Percentiles rank a stretch among this genome's conserved stretches.
phyloP scores from a whole-genome alignment of 2,888 invertebrate species.

The Apamea anceps region DNA sequence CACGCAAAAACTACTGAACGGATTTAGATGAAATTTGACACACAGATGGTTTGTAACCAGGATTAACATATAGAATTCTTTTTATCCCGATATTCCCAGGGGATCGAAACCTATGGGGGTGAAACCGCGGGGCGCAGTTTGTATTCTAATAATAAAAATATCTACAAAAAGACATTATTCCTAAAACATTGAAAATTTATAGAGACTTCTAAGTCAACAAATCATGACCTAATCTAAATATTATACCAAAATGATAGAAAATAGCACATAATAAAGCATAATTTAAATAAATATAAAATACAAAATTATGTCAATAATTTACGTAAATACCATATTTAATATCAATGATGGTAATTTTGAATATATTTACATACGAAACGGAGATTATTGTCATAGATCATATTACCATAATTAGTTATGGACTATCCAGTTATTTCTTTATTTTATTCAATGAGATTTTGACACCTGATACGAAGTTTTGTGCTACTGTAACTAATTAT shows the following conservation, averaged over 20 bases:
- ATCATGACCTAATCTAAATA: constrained; percentile 9
- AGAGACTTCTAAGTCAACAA: neutral
- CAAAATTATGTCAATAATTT: constrained; percentile 32
- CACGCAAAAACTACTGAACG: no score
- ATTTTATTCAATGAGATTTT: constrained; percentile 17
- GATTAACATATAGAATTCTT: no score
- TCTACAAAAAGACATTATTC: no score
- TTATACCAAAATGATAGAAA: constrained; percentile 13
- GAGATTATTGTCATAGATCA: constrained; percentile 39
- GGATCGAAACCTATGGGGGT: no score
- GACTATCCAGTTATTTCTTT: neutral
- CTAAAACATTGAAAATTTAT: no score
- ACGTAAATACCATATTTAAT: constrained; percentile 33
- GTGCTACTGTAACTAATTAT: no score
- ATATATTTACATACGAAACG: constrained; percentile 44
- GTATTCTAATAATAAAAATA: no score
- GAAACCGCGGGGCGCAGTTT: no score
- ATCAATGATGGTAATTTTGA: constrained; percentile 29
- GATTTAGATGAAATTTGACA: no score
- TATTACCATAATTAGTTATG: constrained; percentile 42
- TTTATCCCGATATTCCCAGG: no score
- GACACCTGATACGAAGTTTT: constrained; percentile 28
- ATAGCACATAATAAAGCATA: constrained; percentile 22
- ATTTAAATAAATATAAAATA: constrained; percentile 15
- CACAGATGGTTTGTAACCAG: no score